A percentile compares a stretch with the other conserved stretches of the same genome.
phyloP scores from a whole-genome alignment of 2,888 invertebrate species.

The Cephus rjabovi region DNA sequence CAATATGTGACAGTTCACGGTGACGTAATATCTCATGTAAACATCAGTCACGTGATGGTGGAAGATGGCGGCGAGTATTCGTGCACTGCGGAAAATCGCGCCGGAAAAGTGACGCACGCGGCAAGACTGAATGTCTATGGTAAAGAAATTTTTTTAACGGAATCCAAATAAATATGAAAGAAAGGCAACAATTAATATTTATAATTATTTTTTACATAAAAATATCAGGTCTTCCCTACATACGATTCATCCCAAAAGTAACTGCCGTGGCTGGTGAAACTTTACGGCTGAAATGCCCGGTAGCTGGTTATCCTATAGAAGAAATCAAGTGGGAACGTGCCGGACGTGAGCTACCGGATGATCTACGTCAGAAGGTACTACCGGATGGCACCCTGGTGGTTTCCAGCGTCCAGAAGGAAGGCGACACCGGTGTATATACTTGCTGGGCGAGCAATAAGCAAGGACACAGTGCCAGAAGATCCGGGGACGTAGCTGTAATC shows the following conservation, averaged over 20 bases:
- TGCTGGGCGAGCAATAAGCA: slow-evolving; percentile 85
- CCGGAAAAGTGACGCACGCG: slow-evolving; percentile 79
- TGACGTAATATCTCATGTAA: slow-evolving; percentile 86
- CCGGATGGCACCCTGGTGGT: slow-evolving; percentile 81
- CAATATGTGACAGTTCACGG: slow-evolving; percentile 83
- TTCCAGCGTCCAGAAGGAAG: slow-evolving; percentile 79
- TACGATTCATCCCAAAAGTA: slow-evolving; percentile 82
- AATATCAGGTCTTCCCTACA: slow-evolving; percentile 78
- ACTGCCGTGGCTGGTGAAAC: slow-evolving; percentile 84
- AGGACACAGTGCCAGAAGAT: slow-evolving; percentile 79
- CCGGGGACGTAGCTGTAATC: slow-evolving; percentile 81
- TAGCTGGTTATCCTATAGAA: slow-evolving; percentile 85
- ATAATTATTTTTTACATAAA: slow-evolving; percentile 23
- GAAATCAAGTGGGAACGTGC: slow-evolving; percentile 84
- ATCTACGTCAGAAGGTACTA: slow-evolving; percentile 80
- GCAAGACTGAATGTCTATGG: slow-evolving; percentile 85
- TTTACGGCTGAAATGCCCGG: slow-evolving; percentile 81
- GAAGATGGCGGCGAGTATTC: slow-evolving; percentile 86
- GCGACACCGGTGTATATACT: slow-evolving; percentile 83
- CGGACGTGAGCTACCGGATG: slow-evolving; percentile 81
- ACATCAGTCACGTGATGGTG: slow-evolving; percentile 82
- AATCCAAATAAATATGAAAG: slow-evolving; percentile 9
- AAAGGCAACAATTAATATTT: slow-evolving; percentile 16
- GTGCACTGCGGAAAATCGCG: slow-evolving; percentile 81
- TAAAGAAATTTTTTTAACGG: slow-evolving; percentile 57